Conservation (phyloP, 1,140 invertebrate species). For the Caenorhabditis latens region DNA sequence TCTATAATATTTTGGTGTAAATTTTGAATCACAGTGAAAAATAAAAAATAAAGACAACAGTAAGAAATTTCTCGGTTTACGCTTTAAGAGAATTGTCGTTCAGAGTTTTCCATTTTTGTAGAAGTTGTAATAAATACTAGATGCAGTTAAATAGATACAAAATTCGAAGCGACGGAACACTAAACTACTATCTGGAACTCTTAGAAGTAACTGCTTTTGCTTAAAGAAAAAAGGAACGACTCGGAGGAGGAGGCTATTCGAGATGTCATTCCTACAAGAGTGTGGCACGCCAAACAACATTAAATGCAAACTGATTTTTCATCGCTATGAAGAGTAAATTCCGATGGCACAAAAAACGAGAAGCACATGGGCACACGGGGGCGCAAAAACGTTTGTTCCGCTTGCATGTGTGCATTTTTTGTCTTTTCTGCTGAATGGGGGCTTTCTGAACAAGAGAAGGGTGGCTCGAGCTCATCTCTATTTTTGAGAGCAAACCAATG, state of each 20-base stretch:
- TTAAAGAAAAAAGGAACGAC: neutral
- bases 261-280: slow-evolving; percentile 28
- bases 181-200: too few species aligned
- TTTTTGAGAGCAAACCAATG: slow-evolving; percentile 47
- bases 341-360: slow-evolving; percentile 30
- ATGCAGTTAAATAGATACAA: too few species aligned
- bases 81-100: too few species aligned
- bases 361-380: slow-evolving; percentile 29
- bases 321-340: slow-evolving; percentile 51
- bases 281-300: slow-evolving; percentile 15
- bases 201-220: neutral
- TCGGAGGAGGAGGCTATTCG: neutral
- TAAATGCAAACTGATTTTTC: slow-evolving; percentile 39
- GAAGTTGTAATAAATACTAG: too few species aligned
- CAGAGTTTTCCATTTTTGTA: too few species aligned
- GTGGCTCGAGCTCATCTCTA: slow-evolving; percentile 30
- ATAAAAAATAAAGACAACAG: too few species aligned
- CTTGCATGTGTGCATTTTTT: slow-evolving; percentile 44
- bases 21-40: too few species aligned
- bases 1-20: too few species aligned
- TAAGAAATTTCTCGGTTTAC: too few species aligned
- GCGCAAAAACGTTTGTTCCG: slow-evolving; percentile 51
- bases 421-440: neutral
- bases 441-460: neutral
- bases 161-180: too few species aligned